These are phyloP conservation scores for Tetragonisca angustula DNA, from an alignment of 2,888 invertebrate species.

Conservation along the genomic window DNA sequence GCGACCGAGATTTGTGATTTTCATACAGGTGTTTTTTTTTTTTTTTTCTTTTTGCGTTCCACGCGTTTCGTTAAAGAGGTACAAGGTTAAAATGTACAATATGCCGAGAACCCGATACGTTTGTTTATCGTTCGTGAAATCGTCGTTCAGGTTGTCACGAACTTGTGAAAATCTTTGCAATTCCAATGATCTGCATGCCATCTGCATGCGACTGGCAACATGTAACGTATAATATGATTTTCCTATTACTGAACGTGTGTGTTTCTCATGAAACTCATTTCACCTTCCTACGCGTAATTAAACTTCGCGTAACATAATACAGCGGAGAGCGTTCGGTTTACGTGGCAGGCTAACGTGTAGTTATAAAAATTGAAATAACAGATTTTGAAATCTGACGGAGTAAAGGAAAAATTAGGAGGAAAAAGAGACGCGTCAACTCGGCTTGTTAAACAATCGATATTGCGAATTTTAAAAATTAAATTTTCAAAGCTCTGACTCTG, in stretches of 20 bases:
- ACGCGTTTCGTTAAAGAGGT: not conserved
- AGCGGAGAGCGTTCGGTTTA: not conserved
- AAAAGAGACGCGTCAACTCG: not conserved
- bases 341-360: not conserved
- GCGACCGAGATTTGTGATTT: not conserved
- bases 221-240: constrained; percentile 33
- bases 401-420: not conserved
- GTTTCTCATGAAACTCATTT: constrained; percentile 46
- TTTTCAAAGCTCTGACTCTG: not conserved
- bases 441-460: not conserved
- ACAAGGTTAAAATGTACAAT: constrained; percentile 17
- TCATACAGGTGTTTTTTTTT: not conserved
- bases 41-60: too few species aligned
- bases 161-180: constrained; percentile 51
- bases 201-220: constrained; percentile 41
- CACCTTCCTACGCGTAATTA: constrained; percentile 35
- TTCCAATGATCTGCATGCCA: constrained; percentile 54
- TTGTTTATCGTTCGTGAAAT: constrained; percentile 26
- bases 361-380: not conserved
- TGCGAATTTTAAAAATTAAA: not conserved
- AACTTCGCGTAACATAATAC: constrained; percentile 5
- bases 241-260: constrained; percentile 19
- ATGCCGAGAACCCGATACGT: not conserved
- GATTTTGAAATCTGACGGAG: not conserved
- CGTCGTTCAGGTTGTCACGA: constrained; percentile 31